Conservation (phyloP, 2,113 vertebrate species). For the Australoheros scitulus region DNA sequence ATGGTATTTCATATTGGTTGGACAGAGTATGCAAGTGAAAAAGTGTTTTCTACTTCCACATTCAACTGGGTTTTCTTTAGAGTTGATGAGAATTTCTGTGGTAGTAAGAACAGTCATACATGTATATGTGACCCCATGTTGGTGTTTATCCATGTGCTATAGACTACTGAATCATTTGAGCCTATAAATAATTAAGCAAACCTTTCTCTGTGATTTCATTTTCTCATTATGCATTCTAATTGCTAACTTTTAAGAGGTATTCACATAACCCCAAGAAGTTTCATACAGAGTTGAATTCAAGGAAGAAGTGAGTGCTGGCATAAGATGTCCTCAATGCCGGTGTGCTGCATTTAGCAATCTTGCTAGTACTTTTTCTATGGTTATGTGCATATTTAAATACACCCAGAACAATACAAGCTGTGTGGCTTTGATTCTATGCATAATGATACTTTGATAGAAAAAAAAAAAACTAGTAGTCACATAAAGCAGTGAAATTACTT, state of each 20-base stretch:
- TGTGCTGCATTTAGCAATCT: neutral
- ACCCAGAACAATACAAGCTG: neutral
- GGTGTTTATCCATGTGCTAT: conserved; percentile 55
- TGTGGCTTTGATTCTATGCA: neutral
- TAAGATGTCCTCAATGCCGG: neutral
- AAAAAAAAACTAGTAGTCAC: neutral
- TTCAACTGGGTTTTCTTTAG: neutral
- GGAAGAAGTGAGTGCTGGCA: neutral
- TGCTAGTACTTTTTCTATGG: neutral
- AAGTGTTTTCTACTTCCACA: neutral
- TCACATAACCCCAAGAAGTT: neutral
- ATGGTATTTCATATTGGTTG: neutral
- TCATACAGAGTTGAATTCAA: neutral
- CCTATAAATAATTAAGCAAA: conserved; percentile 73
- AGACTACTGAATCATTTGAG: conserved; percentile 64
- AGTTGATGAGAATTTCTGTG: conserved; percentile 12
- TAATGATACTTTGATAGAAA: neutral
- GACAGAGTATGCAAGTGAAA: neutral
- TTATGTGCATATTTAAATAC: neutral
- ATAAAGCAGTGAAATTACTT: neutral
- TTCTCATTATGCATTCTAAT: conserved; percentile 66
- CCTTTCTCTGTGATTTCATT: conserved; percentile 43
- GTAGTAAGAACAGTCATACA: conserved; percentile 6
- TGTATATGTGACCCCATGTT: conserved; percentile 11
- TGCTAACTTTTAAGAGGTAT: conserved; percentile 10